phyloP scores from a whole-genome alignment of 2,113 vertebrate genomes.

The Phalacrocorax aristotelis region DNA sequence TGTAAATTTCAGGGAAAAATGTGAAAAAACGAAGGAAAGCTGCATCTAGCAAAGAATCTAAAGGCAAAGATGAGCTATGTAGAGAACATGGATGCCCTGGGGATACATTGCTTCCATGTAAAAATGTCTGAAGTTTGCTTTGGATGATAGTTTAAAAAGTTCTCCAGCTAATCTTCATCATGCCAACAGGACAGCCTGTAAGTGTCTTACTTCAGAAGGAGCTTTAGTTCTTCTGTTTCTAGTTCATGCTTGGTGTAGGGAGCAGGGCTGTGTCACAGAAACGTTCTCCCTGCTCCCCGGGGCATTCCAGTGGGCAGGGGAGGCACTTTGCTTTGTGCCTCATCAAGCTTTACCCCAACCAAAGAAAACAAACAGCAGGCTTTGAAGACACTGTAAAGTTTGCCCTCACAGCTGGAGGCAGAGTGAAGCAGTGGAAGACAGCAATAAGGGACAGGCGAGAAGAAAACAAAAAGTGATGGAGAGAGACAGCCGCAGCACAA shows the following conservation, averaged over 20 bases:
- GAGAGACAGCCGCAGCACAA: background rate
- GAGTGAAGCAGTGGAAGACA: background rate
- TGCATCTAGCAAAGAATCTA: background rate
- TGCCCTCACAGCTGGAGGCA: slow-evolving; percentile 23
- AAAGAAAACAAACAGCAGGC: slow-evolving; percentile 45
- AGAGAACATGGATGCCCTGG: background rate
- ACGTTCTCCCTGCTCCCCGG: background rate
- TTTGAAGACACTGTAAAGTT: slow-evolving; percentile 45
- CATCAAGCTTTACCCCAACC: background rate
- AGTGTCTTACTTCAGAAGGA: background rate
- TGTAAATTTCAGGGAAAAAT: background rate
- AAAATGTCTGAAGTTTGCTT: background rate
- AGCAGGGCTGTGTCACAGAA: background rate
- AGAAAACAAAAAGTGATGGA: slow-evolving; percentile 24
- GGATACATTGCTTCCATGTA: background rate
- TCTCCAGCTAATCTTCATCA: background rate
- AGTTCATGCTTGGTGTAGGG: no score
- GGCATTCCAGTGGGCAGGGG: background rate
- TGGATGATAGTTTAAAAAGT: background rate
- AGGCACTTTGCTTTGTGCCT: background rate
- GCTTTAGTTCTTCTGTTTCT: background rate
- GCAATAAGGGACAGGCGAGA: background rate
- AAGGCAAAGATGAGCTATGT: background rate
- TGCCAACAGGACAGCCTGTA: background rate
- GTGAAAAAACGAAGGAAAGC: background rate